Conservation (phyloP, 2,888 invertebrate species). For the Dryococelus australis region DNA sequence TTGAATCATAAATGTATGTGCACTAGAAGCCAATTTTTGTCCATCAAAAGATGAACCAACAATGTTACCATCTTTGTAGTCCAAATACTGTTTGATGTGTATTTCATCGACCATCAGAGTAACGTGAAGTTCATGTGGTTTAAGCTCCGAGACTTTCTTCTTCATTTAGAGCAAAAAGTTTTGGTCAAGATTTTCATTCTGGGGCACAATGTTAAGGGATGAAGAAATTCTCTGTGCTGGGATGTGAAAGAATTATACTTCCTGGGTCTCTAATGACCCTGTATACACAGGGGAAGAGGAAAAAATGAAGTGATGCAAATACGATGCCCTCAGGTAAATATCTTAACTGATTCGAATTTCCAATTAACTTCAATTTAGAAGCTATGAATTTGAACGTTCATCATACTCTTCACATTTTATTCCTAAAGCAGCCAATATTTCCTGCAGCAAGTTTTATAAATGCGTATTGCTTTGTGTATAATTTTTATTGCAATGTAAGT, state of each 20-base stretch:
- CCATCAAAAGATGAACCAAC: conserved; percentile 1
- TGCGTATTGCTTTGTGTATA: not conserved
- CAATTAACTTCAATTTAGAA: not conserved
- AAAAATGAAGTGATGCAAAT: not conserved
- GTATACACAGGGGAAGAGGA: not conserved
- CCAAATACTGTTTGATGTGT: not conserved
- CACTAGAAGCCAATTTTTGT: not conserved
- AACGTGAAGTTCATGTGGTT: not conserved
- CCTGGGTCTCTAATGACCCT: not conserved
- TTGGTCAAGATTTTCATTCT: not conserved
- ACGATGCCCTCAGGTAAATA: not conserved
- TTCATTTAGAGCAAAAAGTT: not conserved
- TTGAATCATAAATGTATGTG: not conserved
- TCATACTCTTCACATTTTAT: not conserved
- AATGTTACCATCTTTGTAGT: not conserved
- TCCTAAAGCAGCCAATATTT: not conserved
- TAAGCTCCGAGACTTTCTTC: not conserved
- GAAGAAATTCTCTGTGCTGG: not conserved
- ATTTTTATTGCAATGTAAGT: not conserved
- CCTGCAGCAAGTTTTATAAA: not conserved
- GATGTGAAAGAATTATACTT: not conserved
- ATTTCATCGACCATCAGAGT: not conserved
- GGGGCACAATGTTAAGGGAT: not conserved
- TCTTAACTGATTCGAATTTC: not conserved
- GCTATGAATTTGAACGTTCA: not conserved